A percentile compares a stretch with the other conserved stretches of the same genome.
phyloP scores from a whole-genome alignment of 53 echinoderm and acorn worm genomes.

The Mesocentrotus franciscanus region DNA sequence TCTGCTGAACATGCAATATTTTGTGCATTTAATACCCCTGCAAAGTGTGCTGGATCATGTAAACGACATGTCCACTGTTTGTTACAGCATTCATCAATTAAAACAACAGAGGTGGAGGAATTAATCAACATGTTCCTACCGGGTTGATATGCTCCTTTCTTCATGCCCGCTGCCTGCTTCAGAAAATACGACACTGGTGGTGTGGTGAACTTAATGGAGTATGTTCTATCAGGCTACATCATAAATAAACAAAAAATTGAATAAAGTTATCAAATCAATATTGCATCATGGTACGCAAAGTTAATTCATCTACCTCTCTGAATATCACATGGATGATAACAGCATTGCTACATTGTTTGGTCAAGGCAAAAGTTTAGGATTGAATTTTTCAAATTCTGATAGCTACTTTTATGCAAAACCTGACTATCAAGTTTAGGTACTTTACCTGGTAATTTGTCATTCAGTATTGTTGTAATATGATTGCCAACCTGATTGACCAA shows the following conservation, averaged over 20 bases:
- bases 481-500: too few relatives aligned
- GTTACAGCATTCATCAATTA: too few relatives aligned
- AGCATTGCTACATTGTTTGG: too few relatives aligned
- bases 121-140: conserved; percentile 63
- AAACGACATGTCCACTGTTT: too few relatives aligned
- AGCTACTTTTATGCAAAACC: too few relatives aligned
- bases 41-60: neutral
- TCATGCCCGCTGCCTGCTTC: conserved; percentile 89
- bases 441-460: too few relatives aligned
- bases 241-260: neutral
- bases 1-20: neutral
- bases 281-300: neutral
- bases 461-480: too few relatives aligned
- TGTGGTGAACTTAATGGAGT: conserved; percentile 81
- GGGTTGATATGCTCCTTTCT: conserved; percentile 83
- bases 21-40: neutral
- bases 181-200: conserved; percentile 91
- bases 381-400: too few relatives aligned
- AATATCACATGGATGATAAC: neutral
- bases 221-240: conserved; percentile 87
- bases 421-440: too few relatives aligned
- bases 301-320: neutral
- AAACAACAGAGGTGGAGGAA: neutral
- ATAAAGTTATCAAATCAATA: neutral
- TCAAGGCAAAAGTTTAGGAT: too few relatives aligned